phyloP scores from a whole-genome alignment of 1,140 invertebrate genomes.

The Theocolax elegans region DNA sequence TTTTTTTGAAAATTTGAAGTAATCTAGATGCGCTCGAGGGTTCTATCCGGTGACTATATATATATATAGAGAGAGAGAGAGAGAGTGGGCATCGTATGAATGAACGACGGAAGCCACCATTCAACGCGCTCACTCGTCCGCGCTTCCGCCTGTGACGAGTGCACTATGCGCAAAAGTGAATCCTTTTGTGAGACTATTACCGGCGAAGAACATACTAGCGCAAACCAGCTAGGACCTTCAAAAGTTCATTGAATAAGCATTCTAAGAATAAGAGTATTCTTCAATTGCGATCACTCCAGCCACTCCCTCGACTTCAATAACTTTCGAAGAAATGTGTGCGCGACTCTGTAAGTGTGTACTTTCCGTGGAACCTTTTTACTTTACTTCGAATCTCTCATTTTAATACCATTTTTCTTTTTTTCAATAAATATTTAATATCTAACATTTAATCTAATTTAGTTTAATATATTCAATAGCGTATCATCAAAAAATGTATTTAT shows the following conservation, averaged over 20 bases:
- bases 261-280: conserved; percentile 24
- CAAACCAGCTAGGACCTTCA: background rate
- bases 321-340: background rate
- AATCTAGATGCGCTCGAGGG: too few relatives aligned
- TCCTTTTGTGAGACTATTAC: conserved; percentile 28
- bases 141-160: conserved; percentile 41
- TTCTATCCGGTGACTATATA: background rate
- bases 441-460: too few relatives aligned
- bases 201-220: background rate
- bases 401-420: too few relatives aligned
- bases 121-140: conserved; percentile 48
- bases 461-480: too few relatives aligned
- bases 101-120: conserved; percentile 48
- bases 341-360: too few relatives aligned
- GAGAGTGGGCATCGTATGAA: conserved; percentile 5
- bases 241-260: conserved; percentile 23
- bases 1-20: too few relatives aligned
- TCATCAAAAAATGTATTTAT: too few relatives aligned
- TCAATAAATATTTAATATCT: too few relatives aligned
- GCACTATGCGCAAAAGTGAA: conserved; percentile 29
- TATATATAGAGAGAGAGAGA: background rate
- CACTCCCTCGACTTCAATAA: background rate
- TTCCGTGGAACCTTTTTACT: too few relatives aligned
- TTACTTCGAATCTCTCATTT: too few relatives aligned
- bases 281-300: background rate